These are phyloP conservation scores for Dasypolia templi DNA, from an alignment of 2,888 invertebrate genomes.

Conservation along the genomic window DNA sequence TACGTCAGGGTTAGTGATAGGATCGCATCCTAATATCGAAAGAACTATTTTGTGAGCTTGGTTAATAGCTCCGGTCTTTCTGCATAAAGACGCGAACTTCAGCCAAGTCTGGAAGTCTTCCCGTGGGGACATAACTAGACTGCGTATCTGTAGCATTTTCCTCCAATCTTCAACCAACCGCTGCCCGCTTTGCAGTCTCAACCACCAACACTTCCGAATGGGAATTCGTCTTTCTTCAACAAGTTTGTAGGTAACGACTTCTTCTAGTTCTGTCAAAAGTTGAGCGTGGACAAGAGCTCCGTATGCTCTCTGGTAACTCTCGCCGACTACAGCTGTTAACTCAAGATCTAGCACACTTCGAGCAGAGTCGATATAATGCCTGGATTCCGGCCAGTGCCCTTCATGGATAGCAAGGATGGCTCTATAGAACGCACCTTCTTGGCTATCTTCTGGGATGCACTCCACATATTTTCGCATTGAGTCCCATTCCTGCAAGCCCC, in stretches of 20 bases:
- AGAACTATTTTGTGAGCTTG: constrained; percentile 98
- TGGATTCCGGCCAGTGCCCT: constrained; percentile 93
- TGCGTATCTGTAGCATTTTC: constrained; percentile 98
- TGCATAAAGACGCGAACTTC: constrained; percentile 98
- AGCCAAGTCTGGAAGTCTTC: constrained; percentile 99
- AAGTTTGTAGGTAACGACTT: constrained; percentile 98
- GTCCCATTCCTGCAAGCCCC: constrained; percentile 98
- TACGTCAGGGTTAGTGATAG: constrained; percentile 92
- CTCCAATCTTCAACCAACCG: constrained; percentile 99
- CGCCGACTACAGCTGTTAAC: constrained; percentile 98
- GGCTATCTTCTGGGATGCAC: constrained; percentile 96
- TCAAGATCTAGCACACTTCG: constrained; percentile 98
- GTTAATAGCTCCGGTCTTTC: constrained; percentile 96
- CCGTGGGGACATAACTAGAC: constrained; percentile 96
- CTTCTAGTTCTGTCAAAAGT: constrained; percentile 98
- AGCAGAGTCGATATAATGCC: constrained; percentile 96
- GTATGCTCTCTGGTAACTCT: constrained; percentile 98
- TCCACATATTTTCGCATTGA: constrained; percentile 97
- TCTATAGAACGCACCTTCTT: constrained; percentile 98
- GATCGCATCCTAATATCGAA: constrained; percentile 95
- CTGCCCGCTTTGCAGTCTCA: constrained; percentile 98
- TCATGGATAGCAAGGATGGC: constrained; percentile 97
- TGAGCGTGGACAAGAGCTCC: constrained; percentile 99
- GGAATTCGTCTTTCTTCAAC: constrained; percentile 97
- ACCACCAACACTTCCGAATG: constrained; percentile 97